Evolutionary conservation across 2,113 vertebrate species (phyloP).

Genomic region (Pungitius pungitius): DNA sequence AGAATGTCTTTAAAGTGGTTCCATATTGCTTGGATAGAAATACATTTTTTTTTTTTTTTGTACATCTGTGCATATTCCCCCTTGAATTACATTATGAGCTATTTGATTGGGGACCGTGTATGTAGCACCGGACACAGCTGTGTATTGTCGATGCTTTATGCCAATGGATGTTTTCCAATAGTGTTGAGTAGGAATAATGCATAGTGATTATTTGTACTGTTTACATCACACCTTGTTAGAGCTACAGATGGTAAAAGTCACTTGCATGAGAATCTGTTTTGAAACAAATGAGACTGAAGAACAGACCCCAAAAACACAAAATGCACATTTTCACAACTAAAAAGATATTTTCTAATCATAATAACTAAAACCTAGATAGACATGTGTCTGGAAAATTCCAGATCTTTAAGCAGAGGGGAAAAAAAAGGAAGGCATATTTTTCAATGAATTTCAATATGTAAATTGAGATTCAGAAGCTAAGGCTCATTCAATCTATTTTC

Average conservation of each 20-base stretch:
- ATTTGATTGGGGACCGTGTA: slow-evolving; percentile 16
- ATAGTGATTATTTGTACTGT: slow-evolving; percentile 22
- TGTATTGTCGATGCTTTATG: slow-evolving; percentile 42
- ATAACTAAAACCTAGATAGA: slow-evolving; percentile 5
- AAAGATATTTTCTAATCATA: slow-evolving; percentile 2
- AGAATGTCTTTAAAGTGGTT: slow-evolving; percentile 36
- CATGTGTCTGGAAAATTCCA: neutral
- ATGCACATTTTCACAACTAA: neutral
- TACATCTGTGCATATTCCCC: slow-evolving; percentile 12
- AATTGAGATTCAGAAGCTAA: neutral
- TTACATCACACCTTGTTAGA: slow-evolving; percentile 29
- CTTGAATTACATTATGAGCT: slow-evolving; percentile 7
- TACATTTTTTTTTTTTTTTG: neutral
- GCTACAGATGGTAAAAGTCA: neutral
- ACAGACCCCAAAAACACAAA: slow-evolving; percentile 9
- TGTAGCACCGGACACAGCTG: slow-evolving; percentile 58
- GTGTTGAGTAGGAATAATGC: slow-evolving; percentile 18
- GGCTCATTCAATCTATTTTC: neutral
- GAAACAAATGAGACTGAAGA: slow-evolving; percentile 8
- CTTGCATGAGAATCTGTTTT: slow-evolving; percentile 24
- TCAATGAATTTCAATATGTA: neutral
- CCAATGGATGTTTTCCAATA: slow-evolving; percentile 32
- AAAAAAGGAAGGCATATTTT: neutral
- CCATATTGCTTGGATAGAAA: slow-evolving; percentile 21
- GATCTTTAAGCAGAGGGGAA: neutral